phyloP scores from a whole-genome alignment of 2,113 vertebrate genomes.

The Heterotis niloticus region DNA sequence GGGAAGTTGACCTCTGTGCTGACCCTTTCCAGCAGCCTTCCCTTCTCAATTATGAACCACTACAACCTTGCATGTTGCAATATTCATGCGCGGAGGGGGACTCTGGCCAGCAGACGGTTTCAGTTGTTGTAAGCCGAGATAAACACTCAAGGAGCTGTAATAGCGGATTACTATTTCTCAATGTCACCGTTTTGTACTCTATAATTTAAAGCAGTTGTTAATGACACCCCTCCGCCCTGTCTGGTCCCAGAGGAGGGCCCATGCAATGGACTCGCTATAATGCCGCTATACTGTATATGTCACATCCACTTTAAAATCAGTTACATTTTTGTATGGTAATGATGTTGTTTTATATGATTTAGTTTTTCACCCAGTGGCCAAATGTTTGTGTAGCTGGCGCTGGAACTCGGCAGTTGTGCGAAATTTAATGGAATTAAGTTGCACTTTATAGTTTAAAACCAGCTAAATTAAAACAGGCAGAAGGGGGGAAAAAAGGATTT shows the following conservation, averaged over 20 bases:
- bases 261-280: conserved; percentile 56
- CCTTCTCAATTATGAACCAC: conserved; percentile 56
- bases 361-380: conserved; percentile 60
- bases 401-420: conserved; percentile 62
- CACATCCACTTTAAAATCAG: conserved; percentile 73
- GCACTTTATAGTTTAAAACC: conserved; percentile 48
- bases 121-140: conserved; percentile 62
- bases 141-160: conserved; percentile 59
- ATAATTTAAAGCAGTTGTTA: conserved; percentile 66
- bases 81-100: conserved; percentile 50
- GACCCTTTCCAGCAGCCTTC: conserved; percentile 39
- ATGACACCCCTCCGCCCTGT: conserved; percentile 58
- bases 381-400: conserved; percentile 52
- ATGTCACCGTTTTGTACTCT: conserved; percentile 56
- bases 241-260: conserved; percentile 54
- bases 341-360: conserved; percentile 69
- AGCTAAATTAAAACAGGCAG: conserved; percentile 4
- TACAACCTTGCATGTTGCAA: conserved; percentile 54
- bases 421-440: conserved; percentile 65
- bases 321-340: conserved; percentile 72
- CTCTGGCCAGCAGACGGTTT: conserved; percentile 45
- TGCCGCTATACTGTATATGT: conserved; percentile 73
- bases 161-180: conserved; percentile 54
- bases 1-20: not conserved
- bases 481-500: too few species aligned